Conservation (phyloP, 2,888 invertebrate species). For the Trachelus tabidus region DNA sequence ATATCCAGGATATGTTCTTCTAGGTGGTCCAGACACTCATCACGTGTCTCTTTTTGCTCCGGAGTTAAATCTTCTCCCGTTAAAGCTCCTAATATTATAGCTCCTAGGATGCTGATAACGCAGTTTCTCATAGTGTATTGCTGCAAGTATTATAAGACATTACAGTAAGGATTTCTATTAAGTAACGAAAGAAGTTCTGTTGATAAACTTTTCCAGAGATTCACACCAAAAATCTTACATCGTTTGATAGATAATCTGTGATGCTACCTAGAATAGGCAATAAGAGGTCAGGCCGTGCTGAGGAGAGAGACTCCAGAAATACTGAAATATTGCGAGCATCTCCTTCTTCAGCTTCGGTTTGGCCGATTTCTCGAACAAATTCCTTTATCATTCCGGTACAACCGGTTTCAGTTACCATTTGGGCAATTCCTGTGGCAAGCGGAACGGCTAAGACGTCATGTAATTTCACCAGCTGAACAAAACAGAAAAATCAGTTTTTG, state of each 20-base stretch:
- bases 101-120: constrained; percentile 84
- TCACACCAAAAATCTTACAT: constrained; percentile 37
- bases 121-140: constrained; percentile 79
- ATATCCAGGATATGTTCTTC: constrained; percentile 86
- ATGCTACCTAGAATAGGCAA: constrained; percentile 54
- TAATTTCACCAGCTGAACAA: constrained; percentile 76
- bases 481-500: not conserved
- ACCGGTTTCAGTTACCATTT: constrained; percentile 76
- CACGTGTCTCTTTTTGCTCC: constrained; percentile 76
- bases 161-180: not conserved
- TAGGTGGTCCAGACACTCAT: constrained; percentile 83
- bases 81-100: constrained; percentile 79
- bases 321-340: constrained; percentile 59
- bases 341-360: constrained; percentile 72
- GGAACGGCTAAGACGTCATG: constrained; percentile 78
- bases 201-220: not conserved
- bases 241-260: constrained; percentile 50
- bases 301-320: constrained; percentile 55
- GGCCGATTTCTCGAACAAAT: constrained; percentile 79
- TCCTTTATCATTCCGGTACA: constrained; percentile 79
- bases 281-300: constrained; percentile 43
- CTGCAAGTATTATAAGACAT: constrained; percentile 52
- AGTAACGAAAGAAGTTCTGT: not conserved
- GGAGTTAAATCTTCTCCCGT: constrained; percentile 79
- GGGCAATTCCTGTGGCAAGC: constrained; percentile 77